Percentiles rank a stretch among this genome's conserved stretches.
Conservation (phyloP, 2,888 invertebrate genomes). For the Zhuqinia jingwanae region DNA sequence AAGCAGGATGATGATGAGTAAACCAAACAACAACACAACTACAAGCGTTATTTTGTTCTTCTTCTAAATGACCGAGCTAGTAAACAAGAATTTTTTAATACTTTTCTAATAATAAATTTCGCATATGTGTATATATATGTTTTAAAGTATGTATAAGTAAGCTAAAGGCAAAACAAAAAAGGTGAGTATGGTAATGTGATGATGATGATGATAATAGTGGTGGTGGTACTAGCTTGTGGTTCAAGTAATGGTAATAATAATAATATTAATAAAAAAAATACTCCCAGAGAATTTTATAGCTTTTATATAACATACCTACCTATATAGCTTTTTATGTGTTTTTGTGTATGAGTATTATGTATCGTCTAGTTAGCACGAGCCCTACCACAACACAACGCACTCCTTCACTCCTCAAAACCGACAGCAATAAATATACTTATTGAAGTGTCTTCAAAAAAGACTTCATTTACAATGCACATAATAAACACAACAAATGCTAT, state of each 20-base stretch:
- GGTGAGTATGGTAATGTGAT: constrained; percentile 67
- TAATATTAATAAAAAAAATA: too few relatives aligned
- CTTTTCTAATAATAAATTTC: constrained; percentile 26
- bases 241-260: constrained; percentile 39
- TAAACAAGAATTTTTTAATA: constrained; percentile 20
- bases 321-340: too few relatives aligned
- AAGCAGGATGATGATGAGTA: constrained; percentile 6
- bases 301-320: neutral
- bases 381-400: constrained; percentile 46
- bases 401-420: neutral
- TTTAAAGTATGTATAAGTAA: too few relatives aligned
- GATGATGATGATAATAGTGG: constrained; percentile 34
- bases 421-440: constrained; percentile 37
- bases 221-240: constrained; percentile 43
- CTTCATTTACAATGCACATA: constrained; percentile 14
- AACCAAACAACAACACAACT: neutral
- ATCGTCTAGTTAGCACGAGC: constrained; percentile 60
- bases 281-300: neutral
- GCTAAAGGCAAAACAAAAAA: constrained; percentile 55
- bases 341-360: too few relatives aligned
- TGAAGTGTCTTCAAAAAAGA: constrained; percentile 14
- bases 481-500: constrained; percentile 12
- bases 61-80: constrained; percentile 12
- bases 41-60: neutral
- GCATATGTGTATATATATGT: neutral